These are phyloP conservation scores for Pantherophis vulpinus DNA, from an alignment of 2,797 vertebrate genomes.

Conservation along the genomic window DNA sequence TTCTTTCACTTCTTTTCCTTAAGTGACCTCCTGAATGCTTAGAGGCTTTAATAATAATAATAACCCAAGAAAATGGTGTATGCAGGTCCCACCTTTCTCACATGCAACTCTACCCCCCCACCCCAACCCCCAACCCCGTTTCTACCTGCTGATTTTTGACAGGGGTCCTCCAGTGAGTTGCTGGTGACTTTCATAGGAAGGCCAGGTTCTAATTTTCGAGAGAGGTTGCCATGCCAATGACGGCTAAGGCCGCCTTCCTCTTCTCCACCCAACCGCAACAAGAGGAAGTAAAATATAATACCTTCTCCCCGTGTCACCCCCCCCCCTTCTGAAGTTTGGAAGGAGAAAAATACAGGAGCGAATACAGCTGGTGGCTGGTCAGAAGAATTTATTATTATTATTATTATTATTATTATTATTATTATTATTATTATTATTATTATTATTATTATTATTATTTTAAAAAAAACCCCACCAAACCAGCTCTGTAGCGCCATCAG, in stretches of 20 bases:
- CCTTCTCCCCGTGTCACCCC: background rate
- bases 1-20: background rate
- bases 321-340: no score
- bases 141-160: background rate
- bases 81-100: background rate
- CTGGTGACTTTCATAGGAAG: background rate
- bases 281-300: background rate
- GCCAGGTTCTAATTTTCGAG: background rate
- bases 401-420: no score
- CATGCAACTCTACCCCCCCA: background rate
- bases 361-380: fast-evolving
- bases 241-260: background rate
- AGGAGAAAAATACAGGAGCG: no score
- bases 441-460: background rate
- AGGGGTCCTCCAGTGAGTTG: background rate
- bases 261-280: background rate
- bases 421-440: background rate
- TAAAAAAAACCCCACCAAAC: background rate
- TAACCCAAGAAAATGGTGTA: background rate
- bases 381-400: background rate
- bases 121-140: background rate
- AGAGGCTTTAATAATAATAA: background rate
- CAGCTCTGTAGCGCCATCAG: background rate
- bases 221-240: background rate
- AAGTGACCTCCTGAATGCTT: background rate